These are phyloP conservation scores for Toxonevra muliebris DNA, from an alignment of 2,888 invertebrate species.

Conservation along the genomic window DNA sequence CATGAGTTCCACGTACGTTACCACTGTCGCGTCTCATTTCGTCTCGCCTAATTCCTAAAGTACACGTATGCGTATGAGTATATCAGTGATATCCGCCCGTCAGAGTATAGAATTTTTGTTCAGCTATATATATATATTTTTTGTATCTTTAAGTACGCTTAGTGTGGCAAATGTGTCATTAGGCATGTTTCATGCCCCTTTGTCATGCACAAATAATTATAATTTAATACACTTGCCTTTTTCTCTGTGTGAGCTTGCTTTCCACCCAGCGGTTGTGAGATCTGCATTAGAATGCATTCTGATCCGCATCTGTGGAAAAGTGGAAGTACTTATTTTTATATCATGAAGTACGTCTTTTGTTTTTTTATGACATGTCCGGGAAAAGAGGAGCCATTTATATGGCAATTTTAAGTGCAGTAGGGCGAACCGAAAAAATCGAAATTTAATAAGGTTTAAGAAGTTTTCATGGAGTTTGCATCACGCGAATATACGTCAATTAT, in stretches of 20 bases:
- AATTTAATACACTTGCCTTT: slow-evolving; percentile 58
- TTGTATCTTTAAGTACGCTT: slow-evolving; percentile 27
- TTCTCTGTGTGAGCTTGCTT: slow-evolving; percentile 10
- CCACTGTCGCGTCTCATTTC: not conserved
- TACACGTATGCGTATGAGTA: slow-evolving; percentile 1
- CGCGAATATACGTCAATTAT: too few relatives aligned
- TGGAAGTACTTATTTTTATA: not conserved
- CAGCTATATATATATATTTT: not conserved
- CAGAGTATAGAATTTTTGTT: slow-evolving; percentile 6
- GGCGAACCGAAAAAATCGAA: too few relatives aligned
- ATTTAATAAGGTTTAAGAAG: too few relatives aligned
- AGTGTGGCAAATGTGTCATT: slow-evolving; percentile 61
- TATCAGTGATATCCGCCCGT: not conserved
- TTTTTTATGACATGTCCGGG: not conserved
- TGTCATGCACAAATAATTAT: slow-evolving; percentile 62
- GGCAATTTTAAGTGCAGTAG: too few relatives aligned
- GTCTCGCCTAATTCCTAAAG: not conserved
- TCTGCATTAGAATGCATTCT: not conserved
- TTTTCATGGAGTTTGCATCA: too few relatives aligned
- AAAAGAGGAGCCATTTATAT: too few relatives aligned
- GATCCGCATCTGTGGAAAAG: not conserved
- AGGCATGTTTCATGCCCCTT: slow-evolving; percentile 58
- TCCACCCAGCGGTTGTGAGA: slow-evolving; percentile 4
- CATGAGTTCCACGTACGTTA: not conserved
- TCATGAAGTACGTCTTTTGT: too few relatives aligned